Percentiles rank a stretch among this genome's conserved stretches.
These are phyloP conservation scores for Spodoptera littoralis DNA, from an alignment of 2,888 invertebrate genomes.

Conservation along the genomic window DNA sequence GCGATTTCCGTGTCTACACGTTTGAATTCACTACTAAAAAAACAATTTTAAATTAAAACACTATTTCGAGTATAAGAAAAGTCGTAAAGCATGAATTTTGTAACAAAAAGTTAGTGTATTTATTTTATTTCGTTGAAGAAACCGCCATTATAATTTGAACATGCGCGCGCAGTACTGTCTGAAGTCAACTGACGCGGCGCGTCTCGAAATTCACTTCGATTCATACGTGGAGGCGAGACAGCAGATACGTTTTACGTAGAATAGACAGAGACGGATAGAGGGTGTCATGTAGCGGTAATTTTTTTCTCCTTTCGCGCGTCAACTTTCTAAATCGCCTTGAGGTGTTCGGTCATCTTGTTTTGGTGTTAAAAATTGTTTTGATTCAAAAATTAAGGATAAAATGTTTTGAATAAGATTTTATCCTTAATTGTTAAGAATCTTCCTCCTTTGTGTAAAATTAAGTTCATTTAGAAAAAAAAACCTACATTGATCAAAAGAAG, in stretches of 20 bases:
- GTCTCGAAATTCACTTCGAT: slow-evolving; percentile 70
- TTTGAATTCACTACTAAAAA: slow-evolving; percentile 29
- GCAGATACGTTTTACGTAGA: slow-evolving; percentile 50
- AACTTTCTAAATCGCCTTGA: slow-evolving; percentile 86
- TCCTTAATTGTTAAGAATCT: too few relatives aligned
- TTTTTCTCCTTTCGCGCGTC: slow-evolving; percentile 86
- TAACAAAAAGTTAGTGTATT: slow-evolving; percentile 56
- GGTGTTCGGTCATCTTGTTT: slow-evolving; percentile 72
- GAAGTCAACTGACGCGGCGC: slow-evolving; percentile 75
- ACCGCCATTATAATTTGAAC: slow-evolving; percentile 67
- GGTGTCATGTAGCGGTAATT: slow-evolving; percentile 85
- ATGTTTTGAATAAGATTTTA: too few relatives aligned
- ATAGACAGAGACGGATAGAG: slow-evolving; percentile 72
- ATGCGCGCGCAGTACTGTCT: slow-evolving; percentile 72
- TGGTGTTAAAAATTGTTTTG: slow-evolving; percentile 57
- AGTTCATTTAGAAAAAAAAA: background rate
- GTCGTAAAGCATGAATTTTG: slow-evolving; percentile 7
- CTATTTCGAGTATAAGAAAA: slow-evolving; percentile 24
- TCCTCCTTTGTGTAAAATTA: background rate
- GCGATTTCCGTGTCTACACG: slow-evolving; percentile 53
- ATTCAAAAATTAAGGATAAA: slow-evolving; percentile 19
- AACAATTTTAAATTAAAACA: slow-evolving; percentile 31
- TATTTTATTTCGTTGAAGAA: slow-evolving; percentile 60
- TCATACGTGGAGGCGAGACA: slow-evolving; percentile 71
- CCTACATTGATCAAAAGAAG: too few relatives aligned